phyloP scores from a whole-genome alignment of 2,888 invertebrate species.

The Acleris cristana region DNA sequence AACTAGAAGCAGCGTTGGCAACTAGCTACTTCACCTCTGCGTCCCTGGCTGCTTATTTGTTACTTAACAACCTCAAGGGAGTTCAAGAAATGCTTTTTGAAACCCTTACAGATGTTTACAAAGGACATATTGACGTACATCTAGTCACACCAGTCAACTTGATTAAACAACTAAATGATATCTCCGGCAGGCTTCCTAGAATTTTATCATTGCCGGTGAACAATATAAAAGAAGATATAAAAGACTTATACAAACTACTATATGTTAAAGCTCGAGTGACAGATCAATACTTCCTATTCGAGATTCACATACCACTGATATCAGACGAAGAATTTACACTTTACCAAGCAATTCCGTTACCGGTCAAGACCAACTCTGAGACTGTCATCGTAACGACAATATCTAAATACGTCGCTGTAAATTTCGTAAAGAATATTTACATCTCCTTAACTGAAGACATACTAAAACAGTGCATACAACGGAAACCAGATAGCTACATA shows the following conservation, averaged over 20 bases:
- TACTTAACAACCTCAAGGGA: slow-evolving; percentile 25
- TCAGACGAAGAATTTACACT: slow-evolving; percentile 37
- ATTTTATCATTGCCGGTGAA: slow-evolving; percentile 34
- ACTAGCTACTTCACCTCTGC: slow-evolving; percentile 34
- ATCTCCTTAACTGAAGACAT: background rate
- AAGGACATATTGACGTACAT: slow-evolving; percentile 41
- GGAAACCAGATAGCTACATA: background rate
- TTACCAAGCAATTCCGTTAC: slow-evolving; percentile 32
- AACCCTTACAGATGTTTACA: slow-evolving; percentile 40
- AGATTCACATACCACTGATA: slow-evolving; percentile 12
- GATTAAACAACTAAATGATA: slow-evolving; percentile 34
- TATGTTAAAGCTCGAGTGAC: slow-evolving; percentile 40
- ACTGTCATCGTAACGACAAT: background rate
- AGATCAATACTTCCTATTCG: slow-evolving; percentile 37
- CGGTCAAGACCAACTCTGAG: slow-evolving; percentile 10
- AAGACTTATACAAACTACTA: slow-evolving; percentile 40
- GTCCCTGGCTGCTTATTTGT: slow-evolving; percentile 21
- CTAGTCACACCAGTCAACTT: slow-evolving; percentile 38
- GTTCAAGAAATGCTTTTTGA: slow-evolving; percentile 42
- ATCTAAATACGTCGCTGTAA: slow-evolving; percentile 4
- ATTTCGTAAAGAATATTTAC: slow-evolving; percentile 5
- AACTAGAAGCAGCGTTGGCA: slow-evolving; percentile 13
- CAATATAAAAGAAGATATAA: slow-evolving; percentile 37
- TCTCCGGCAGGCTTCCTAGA: slow-evolving; percentile 39
- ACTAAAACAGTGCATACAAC: slow-evolving; percentile 2